These are phyloP conservation scores for Anorthoa munda DNA, from an alignment of 2,888 invertebrate species.

Conservation along the genomic window DNA sequence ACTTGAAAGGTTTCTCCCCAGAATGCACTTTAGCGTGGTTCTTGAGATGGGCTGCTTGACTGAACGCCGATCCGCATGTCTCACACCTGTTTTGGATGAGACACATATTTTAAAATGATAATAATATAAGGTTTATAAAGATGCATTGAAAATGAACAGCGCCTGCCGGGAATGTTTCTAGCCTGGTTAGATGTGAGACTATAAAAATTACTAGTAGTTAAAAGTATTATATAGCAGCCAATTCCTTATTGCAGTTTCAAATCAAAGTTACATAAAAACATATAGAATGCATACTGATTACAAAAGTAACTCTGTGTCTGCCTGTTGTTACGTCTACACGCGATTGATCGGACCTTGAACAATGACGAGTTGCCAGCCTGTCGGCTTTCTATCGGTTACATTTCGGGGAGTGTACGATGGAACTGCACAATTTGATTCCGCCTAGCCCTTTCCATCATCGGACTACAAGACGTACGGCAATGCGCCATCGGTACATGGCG, in stretches of 20 bases:
- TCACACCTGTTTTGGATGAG: constrained; percentile 92
- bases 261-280: too few species aligned
- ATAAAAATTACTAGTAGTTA: background rate
- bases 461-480: too few species aligned
- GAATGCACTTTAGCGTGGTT: constrained; percentile 97
- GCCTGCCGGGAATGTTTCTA: background rate
- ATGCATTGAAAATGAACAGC: background rate
- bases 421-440: too few species aligned
- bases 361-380: too few species aligned
- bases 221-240: background rate
- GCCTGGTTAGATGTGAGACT: background rate
- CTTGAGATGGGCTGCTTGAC: constrained; percentile 96
- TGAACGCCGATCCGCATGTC: constrained; percentile 97
- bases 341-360: too few species aligned
- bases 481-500: too few species aligned
- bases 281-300: too few species aligned
- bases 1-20: constrained; percentile 95
- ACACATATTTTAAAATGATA: constrained; percentile 1
- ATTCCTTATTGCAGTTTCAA: background rate
- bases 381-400: too few species aligned
- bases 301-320: too few species aligned
- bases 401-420: too few species aligned
- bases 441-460: too few species aligned
- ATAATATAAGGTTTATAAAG: background rate
- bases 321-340: too few species aligned